Base-by-base conservation (phyloP, 2,888 invertebrate genomes). In the Xanthia togata region DNA sequence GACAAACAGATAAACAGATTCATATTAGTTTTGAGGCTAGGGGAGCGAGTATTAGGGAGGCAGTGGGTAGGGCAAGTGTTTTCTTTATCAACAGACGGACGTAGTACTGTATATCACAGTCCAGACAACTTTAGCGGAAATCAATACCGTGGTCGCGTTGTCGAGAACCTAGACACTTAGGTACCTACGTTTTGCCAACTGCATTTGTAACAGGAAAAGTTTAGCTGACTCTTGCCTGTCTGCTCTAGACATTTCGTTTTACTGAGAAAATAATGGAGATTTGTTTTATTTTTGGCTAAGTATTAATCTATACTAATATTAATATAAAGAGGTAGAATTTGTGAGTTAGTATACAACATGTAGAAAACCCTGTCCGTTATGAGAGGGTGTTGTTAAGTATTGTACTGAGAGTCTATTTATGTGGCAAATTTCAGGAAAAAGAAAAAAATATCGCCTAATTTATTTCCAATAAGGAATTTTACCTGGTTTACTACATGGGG, bases 71-170 rank as follows among this genome's bases (percentile, higher is more conserved):
- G 87, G 87, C 63, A 70, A 71, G 44, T 63, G 38, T 75, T 82
- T 85, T 87, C 74, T 85, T 60, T 76, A 77, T 85, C 77, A 83
- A 86, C 74, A 85, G 70, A 47, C 62, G 59, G 67, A 74, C 60
- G 31, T 69, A 71, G 72, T n/a, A 55, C 26, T 57, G 59, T 84
- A 70, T 78, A 85, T 65, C 70, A 71, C 72, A 57, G 73, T 81
- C 72, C 79, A 87, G 86, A 82, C 86, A 74, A 69, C n/a, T 87
- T 87, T 85, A 87, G 87, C 78, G 79, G 74, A 87, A 87, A 87
- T 87, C 86, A 87, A 87, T 87, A 87, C 77, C 47, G 65, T 72
- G 73, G 77, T 59, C 65, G 70, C 69, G 62, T 35, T 31, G 70
- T 70, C 38, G 57, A 59, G 76, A 70, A 74, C 59, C 55, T 55